Evolutionary conservation across 1,140 invertebrate genomes (phyloP), one percentile per base, ranked within the genome.

Genomic region (Apis laboriosa): DNA sequence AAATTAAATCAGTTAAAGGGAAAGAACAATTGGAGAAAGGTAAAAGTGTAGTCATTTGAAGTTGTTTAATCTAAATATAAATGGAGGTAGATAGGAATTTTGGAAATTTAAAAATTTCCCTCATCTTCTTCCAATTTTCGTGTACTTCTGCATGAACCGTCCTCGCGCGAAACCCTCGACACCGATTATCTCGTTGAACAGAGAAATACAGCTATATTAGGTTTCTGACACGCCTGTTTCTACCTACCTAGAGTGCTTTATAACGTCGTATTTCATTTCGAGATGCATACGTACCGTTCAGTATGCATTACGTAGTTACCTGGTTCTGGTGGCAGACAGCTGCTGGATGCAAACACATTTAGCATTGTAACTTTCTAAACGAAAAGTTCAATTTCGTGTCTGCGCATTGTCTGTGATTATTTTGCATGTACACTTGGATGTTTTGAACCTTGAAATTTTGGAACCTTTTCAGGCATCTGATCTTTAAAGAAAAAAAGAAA

Each of bases 261-360:
- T 77, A 77, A 77, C 66, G 55, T 68, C 64, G 55, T 68, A 77
- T 77, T 77, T 77, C 76, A 77, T 77, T 49, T 63, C 12, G 21
- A n/a, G 64, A 53, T n/a, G 64, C 53, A 34, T 58, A 49, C 34
- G 75, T 77, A 67, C 15, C 76, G 63, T 64, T 77, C 76, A 77
- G 64, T 68, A 77, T 77, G 64, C 76, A 77, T 77, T 77, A 77
- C 76, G 64, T 12, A 77, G 76, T 77, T 77, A 68, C 63, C 76
- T 64, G 64, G 53, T 28, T 56, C 53, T 15, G 51, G 64, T 19
- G 53, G 28, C 34, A 68, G 63, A 49, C 76, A 68, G 28, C 12
- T n/a, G 43, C 64, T 51, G 53, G 51, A 77, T 56, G 58, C 76
- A 68, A 77, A 77, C 53, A 58, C n/a, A 58, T 68, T 77, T 68